These are phyloP conservation scores for Andrena bucephala DNA, from an alignment of 2,888 invertebrate species.

Conservation along the genomic window DNA sequence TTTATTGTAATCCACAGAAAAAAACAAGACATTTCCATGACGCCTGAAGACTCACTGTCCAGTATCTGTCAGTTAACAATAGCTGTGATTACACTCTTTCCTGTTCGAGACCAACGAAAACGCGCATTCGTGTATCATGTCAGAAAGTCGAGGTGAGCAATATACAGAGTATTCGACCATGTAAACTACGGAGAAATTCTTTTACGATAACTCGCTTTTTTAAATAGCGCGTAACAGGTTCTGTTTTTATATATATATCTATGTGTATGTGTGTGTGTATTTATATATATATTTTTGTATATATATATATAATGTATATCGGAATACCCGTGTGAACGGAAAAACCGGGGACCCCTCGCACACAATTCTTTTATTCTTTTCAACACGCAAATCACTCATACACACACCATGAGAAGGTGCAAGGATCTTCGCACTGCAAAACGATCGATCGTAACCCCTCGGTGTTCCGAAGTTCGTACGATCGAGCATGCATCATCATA, in stretches of 20 bases:
- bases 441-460: conserved; percentile 10
- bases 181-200: conserved; percentile 51
- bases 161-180: conserved; percentile 46
- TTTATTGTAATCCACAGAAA: conserved; percentile 84
- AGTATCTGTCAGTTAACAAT: conserved; percentile 81
- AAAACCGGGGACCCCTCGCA: conserved; percentile 46
- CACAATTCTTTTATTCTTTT: background rate
- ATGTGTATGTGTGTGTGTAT: background rate
- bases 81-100: conserved; percentile 78
- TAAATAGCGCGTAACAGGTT: conserved; percentile 58
- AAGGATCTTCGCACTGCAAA: conserved; percentile 39
- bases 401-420: conserved; percentile 15
- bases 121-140: conserved; percentile 49
- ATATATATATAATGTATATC: conserved; percentile 53
- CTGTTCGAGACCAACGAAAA: conserved; percentile 69
- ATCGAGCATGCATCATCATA: conserved; percentile 25
- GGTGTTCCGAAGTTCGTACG: conserved; percentile 26
- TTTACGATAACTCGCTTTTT: conserved; percentile 46
- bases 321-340: conserved; percentile 53
- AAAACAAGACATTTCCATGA: conserved; percentile 83
- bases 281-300: conserved; percentile 41
- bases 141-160: conserved; percentile 54
- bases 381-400: background rate
- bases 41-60: conserved; percentile 83
- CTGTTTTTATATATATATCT: conserved; percentile 14